phyloP scores from a whole-genome alignment of 1,140 invertebrate species.

The Oreohelix idahoensis region DNA sequence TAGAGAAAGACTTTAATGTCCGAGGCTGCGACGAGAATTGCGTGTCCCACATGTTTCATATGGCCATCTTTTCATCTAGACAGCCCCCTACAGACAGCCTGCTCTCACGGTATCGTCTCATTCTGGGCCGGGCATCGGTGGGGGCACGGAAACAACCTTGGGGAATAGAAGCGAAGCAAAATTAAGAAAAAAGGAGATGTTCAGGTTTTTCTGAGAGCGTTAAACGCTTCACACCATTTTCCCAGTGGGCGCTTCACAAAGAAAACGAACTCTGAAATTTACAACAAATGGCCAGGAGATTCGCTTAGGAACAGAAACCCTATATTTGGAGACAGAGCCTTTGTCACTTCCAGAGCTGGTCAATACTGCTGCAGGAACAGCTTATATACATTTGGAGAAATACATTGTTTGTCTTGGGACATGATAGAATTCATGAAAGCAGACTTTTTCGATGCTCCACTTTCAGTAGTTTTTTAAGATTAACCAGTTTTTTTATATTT shows the following conservation, averaged over 20 bases:
- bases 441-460: too few species aligned
- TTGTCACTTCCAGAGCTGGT: background rate
- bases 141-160: background rate
- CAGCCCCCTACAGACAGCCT: background rate
- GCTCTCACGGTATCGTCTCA: background rate
- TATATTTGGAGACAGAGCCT: constrained; percentile 30
- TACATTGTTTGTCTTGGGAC: too few species aligned
- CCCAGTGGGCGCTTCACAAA: background rate
- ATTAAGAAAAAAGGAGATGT: background rate
- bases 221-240: background rate
- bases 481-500: too few species aligned
- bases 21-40: background rate
- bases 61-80: background rate
- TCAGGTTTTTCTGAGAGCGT: background rate
- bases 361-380: background rate
- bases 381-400: background rate
- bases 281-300: constrained; percentile 27
- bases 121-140: background rate
- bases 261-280: constrained; percentile 29
- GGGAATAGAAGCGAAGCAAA: background rate
- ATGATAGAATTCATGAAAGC: too few species aligned
- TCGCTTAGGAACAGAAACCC: constrained; percentile 23
- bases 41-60: constrained; percentile 5
- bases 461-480: too few species aligned
- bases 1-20: background rate